Conservation (phyloP, 2,797 vertebrate species). For the Poeciliopsis paucimaculata region DNA sequence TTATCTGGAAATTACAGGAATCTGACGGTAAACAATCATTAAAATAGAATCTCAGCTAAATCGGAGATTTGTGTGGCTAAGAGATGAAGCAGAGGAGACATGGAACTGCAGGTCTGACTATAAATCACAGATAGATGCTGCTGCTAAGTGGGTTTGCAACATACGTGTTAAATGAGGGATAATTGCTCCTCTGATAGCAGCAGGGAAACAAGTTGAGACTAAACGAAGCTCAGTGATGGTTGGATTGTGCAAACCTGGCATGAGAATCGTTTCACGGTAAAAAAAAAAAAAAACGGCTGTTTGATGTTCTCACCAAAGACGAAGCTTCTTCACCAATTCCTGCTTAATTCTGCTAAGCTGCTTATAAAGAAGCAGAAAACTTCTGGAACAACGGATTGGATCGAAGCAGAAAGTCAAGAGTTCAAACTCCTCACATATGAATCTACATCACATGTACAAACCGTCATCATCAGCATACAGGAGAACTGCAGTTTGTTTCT, state of each 20-base stretch:
- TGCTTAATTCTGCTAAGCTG: no score
- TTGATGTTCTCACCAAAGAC: not conserved
- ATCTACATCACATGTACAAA: not conserved
- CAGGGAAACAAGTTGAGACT: not conserved
- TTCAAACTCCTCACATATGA: no score
- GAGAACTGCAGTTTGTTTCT: not conserved
- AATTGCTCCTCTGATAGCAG: slow-evolving; percentile 37
- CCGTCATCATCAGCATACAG: not conserved
- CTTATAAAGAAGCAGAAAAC: no score
- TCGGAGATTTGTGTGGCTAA: slow-evolving; percentile 41
- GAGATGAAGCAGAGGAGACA: slow-evolving; percentile 26
- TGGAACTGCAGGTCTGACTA: not conserved
- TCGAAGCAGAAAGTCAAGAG: no score
- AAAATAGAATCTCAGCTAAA: slow-evolving; percentile 21
- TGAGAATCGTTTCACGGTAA: not conserved
- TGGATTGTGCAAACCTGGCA: not conserved
- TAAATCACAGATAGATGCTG: slow-evolving; percentile 24
- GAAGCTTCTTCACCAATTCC: no score
- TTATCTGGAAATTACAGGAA: slow-evolving; percentile 43
- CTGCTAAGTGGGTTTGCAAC: slow-evolving; percentile 26
- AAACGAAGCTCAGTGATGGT: not conserved
- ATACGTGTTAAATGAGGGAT: slow-evolving; percentile 28
- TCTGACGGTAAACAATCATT: slow-evolving; percentile 55
- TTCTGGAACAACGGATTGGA: no score
- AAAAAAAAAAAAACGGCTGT: not conserved